Base-by-base conservation (phyloP, 2,888 invertebrate genomes). In the Nomada fabriciana region DNA sequence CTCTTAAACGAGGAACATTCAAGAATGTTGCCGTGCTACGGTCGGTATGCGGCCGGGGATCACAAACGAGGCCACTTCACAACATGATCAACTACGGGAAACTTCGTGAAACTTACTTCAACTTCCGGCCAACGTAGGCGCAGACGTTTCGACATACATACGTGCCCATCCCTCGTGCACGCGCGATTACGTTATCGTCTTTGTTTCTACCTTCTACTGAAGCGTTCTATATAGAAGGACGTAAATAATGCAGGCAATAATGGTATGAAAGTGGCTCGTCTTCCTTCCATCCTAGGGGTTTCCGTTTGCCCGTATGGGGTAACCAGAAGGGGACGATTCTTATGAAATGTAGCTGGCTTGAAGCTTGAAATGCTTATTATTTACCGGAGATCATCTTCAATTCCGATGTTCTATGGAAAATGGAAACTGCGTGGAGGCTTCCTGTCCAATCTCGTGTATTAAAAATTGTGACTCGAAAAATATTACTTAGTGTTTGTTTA, bases 41-140 rank as follows among this genome's bases (percentile, higher is more conserved):
- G 57, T 64, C 55, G 71, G 55, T 57, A 80, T 80, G 80, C 67
- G 50, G 63, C 25, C 29, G 13, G 29, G 36, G 50, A 57, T 63
- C 71, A 55, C 61, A 57, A 80, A 80, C 81, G 52, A 57, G 70
- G 60, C 69, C 70, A 80, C 80, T 67, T 61, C 42, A 29, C 18
- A 47, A 47, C 43, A 20, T 25, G 67, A 67, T 80, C 81, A 80
- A 80, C 80, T 67, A 80, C 71, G 67, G n/a, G 64, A 65, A 71
- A 70, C 43, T 80, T 67, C 11, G 10, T 15, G 52, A 5, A 80
- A 80, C 69, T 80, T 60, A 36, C 29, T 70, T 53, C 52, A 4
- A 20, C 13, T 42, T 57, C 57, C 43, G 18, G 50, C 20, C 55
- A 50, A 63, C 20, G 50, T 74, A 47, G 18, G 43, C 29, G n/a